Percentiles rank a stretch among this genome's conserved stretches.
phyloP scores from a whole-genome alignment of 1,140 invertebrate species.

The Eciton burchellii region DNA sequence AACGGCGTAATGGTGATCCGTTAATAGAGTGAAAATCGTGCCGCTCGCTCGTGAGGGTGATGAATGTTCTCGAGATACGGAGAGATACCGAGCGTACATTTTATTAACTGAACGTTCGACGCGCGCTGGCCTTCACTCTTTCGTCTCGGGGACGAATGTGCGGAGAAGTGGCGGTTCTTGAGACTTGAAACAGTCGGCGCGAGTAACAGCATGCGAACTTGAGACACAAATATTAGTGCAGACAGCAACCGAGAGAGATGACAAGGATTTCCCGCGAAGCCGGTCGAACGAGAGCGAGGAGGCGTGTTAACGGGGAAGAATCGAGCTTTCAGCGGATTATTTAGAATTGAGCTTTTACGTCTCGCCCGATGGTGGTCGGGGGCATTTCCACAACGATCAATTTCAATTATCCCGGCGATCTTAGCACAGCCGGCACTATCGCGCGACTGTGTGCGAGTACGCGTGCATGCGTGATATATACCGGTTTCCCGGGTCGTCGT shows the following conservation, averaged over 20 bases:
- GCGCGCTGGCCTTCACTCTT: not conserved
- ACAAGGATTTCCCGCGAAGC: too few relatives aligned
- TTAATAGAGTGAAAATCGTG: constrained; percentile 54
- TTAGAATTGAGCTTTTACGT: too few relatives aligned
- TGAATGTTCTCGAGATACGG: constrained; percentile 32
- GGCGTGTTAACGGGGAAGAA: too few relatives aligned
- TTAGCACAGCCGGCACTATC: not conserved
- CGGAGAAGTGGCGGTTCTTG: too few relatives aligned
- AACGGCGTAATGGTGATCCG: constrained; percentile 3
- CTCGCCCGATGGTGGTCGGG: too few relatives aligned
- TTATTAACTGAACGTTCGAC: constrained; percentile 2
- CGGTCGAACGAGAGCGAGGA: too few relatives aligned
- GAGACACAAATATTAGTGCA: too few relatives aligned
- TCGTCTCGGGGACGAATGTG: too few relatives aligned
- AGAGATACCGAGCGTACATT: not conserved
- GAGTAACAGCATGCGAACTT: too few relatives aligned
- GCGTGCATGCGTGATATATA: constrained; percentile 33
- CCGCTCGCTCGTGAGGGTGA: constrained; percentile 12
- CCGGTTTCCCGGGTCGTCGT: constrained; percentile 38
- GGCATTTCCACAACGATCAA: constrained; percentile 66
- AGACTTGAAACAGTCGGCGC: too few relatives aligned
- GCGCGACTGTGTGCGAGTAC: constrained; percentile 9
- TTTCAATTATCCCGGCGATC: constrained; percentile 68
- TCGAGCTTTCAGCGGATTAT: too few relatives aligned
- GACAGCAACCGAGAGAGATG: too few relatives aligned